A percentile compares a stretch with the other conserved stretches of the same genome.
Conservation (phyloP, 2,888 invertebrate genomes). For the Diabrotica balteata region DNA sequence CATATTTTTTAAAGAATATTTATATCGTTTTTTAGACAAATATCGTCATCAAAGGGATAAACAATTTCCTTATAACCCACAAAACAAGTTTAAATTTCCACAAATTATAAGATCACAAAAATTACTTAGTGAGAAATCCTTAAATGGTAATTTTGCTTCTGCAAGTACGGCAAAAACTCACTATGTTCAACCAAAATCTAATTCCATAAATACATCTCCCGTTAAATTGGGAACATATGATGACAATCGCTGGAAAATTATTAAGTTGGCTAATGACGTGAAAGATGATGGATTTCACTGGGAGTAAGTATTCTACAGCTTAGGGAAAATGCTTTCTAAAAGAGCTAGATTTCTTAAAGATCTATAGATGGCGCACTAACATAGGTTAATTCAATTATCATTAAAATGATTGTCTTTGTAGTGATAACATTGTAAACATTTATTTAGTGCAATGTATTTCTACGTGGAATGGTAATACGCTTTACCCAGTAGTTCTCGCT, state of each 20-base stretch:
- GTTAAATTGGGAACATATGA: conserved; percentile 25
- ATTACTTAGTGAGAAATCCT: too few relatives aligned
- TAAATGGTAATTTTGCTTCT: not conserved
- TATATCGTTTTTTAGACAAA: conserved; percentile 15
- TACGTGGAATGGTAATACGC: too few relatives aligned
- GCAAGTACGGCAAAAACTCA: conserved; percentile 6
- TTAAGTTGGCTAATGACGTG: conserved; percentile 24
- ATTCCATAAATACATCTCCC: conserved; percentile 4
- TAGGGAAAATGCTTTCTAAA: too few relatives aligned
- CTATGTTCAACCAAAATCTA: conserved; percentile 10
- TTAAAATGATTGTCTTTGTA: too few relatives aligned
- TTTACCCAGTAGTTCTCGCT: too few relatives aligned
- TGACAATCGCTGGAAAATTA: conserved; percentile 31
- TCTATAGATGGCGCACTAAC: too few relatives aligned
- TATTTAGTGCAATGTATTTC: too few relatives aligned
- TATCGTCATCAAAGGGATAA: conserved; percentile 12
- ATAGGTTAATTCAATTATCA: too few relatives aligned
- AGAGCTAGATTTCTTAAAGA: too few relatives aligned
- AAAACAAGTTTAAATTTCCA: too few relatives aligned
- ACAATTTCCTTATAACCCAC: not conserved
- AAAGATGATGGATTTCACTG: conserved; percentile 30
- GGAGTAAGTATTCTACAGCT: conserved; percentile 26
- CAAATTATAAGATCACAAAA: too few relatives aligned
- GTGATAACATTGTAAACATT: too few relatives aligned
- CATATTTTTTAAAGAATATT: not conserved